phyloP scores from a whole-genome alignment of 2,888 invertebrate genomes.

The Anthrax anthrax region DNA sequence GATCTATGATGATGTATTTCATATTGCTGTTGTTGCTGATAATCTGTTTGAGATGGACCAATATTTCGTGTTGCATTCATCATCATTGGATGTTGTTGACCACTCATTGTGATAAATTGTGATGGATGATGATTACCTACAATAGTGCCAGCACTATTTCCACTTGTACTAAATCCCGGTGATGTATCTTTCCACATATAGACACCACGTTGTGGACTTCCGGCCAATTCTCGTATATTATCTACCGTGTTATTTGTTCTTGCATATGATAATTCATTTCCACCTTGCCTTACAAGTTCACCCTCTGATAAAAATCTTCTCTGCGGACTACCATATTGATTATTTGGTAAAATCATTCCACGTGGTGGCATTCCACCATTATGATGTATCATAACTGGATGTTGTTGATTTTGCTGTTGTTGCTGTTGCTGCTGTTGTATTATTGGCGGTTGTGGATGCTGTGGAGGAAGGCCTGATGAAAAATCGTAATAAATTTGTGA shows the following conservation, averaged over 20 bases:
- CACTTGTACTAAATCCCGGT: slow-evolving; percentile 38
- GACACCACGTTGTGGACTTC: slow-evolving; percentile 69
- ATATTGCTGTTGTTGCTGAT: slow-evolving; percentile 34
- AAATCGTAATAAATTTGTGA: slow-evolving; percentile 35
- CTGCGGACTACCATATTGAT: slow-evolving; percentile 48
- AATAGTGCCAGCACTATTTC: slow-evolving; percentile 30
- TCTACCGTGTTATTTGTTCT: slow-evolving; percentile 65
- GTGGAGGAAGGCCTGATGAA: slow-evolving; percentile 29
- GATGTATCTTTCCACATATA: slow-evolving; percentile 71
- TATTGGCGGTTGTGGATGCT: slow-evolving; percentile 31
- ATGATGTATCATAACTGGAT: slow-evolving; percentile 19
- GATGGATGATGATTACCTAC: slow-evolving; percentile 25
- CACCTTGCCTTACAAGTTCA: slow-evolving; percentile 55
- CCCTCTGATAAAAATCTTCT: slow-evolving; percentile 69
- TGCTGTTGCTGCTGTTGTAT: slow-evolving; percentile 30
- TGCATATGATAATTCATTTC: slow-evolving; percentile 45
- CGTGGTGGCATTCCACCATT: slow-evolving; percentile 20
- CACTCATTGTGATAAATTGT: slow-evolving; percentile 24
- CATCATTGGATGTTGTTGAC: slow-evolving; percentile 10
- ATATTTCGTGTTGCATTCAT: slow-evolving; percentile 12
- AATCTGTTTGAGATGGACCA: slow-evolving; percentile 21
- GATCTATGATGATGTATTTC: slow-evolving; percentile 46
- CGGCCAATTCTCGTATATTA: slow-evolving; percentile 76
- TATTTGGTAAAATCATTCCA: slow-evolving; percentile 18
- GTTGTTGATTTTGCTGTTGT: slow-evolving; percentile 26